Conservation (phyloP, 2,888 invertebrate species). For the Argyresthia goedartella region DNA sequence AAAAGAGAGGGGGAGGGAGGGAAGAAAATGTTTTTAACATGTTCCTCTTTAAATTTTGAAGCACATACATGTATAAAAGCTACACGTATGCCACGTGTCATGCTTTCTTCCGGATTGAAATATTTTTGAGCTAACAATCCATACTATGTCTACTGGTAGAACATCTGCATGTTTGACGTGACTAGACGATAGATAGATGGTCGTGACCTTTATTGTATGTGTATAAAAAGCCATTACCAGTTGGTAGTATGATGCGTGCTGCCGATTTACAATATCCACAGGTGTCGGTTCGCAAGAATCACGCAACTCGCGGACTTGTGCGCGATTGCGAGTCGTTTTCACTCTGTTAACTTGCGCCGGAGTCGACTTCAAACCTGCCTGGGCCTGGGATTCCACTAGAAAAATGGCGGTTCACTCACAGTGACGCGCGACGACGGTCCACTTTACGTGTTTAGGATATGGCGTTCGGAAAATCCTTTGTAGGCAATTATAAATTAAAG, state of each 20-base stretch:
- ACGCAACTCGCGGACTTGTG: slow-evolving; percentile 32
- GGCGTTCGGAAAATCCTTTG: no score
- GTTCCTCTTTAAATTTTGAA: no score
- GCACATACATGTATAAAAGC: no score
- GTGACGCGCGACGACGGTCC: not conserved
- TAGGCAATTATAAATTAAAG: no score
- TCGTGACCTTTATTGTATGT: slow-evolving; percentile 52
- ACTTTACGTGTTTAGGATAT: no score
- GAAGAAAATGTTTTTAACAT: no score
- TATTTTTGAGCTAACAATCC: no score
- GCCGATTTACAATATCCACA: slow-evolving; percentile 35
- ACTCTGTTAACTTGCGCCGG: slow-evolving; percentile 37
- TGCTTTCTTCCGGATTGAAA: no score
- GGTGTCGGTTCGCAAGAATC: slow-evolving; percentile 42
- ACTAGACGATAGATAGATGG: slow-evolving; percentile 8
- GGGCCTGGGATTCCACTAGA: slow-evolving; percentile 1
- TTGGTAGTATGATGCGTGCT: slow-evolving; percentile 15
- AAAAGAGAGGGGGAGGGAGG: no score
- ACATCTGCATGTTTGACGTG: no score
- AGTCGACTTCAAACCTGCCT: slow-evolving; percentile 43
- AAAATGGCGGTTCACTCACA: not conserved
- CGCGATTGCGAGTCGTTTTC: slow-evolving; percentile 39
- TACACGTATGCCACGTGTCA: no score
- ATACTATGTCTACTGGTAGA: no score
- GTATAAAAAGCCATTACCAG: slow-evolving; percentile 27